Percentiles rank a stretch among this genome's conserved stretches.
Evolutionary conservation across 2,888 invertebrate species (phyloP).

Genomic region (Leuctra nigra): DNA sequence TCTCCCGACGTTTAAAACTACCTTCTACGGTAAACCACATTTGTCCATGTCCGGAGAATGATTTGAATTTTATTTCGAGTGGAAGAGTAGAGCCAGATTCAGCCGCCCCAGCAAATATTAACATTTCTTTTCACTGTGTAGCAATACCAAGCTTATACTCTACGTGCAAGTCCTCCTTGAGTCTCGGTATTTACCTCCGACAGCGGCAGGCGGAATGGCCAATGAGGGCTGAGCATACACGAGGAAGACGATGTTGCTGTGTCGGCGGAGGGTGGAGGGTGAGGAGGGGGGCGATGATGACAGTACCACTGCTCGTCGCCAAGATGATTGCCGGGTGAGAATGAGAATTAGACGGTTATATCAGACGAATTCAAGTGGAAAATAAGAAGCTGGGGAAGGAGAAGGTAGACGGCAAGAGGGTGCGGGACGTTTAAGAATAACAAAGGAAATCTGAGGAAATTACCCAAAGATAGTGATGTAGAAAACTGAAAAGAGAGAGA

Average conservation of each 20-base stretch:
- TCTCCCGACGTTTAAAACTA: no score
- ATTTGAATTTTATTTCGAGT: no score
- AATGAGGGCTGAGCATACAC: background rate
- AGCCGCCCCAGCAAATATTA: no score
- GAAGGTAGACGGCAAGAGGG: background rate
- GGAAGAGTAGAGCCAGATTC: no score
- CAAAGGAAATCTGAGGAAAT: background rate
- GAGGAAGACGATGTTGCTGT: background rate
- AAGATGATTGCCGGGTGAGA: conserved; percentile 3
- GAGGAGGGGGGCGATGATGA: background rate
- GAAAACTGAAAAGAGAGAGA: background rate
- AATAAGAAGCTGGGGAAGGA: background rate
- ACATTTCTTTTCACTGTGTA: no score
- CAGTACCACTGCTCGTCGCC: background rate
- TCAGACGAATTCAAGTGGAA: background rate
- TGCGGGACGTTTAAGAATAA: background rate
- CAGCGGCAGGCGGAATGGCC: background rate
- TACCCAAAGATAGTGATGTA: background rate
- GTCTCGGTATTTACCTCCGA: no score
- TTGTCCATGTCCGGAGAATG: no score
- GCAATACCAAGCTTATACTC: no score
- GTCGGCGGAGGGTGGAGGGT: background rate
- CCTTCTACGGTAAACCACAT: no score
- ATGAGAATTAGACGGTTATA: background rate
- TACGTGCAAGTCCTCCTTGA: no score